Percentiles rank a stretch among this genome's conserved stretches.
These are phyloP conservation scores for Catalaphyllia jardinei DNA, from an alignment of 64 coral and sea anemone species.

Conservation along the genomic window DNA sequence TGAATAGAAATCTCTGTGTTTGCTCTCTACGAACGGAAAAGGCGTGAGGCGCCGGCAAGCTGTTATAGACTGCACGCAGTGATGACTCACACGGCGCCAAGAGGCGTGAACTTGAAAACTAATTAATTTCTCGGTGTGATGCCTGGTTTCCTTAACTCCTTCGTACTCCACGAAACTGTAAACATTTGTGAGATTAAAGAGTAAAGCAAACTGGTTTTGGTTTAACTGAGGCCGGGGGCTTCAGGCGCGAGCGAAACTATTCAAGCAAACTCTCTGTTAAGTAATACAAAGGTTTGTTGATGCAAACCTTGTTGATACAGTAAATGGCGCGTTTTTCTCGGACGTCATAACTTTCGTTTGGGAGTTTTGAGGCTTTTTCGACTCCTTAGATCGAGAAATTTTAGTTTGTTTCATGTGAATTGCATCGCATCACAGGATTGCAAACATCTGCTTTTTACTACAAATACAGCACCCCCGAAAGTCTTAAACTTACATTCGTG, in stretches of 20 bases:
- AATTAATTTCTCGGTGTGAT: conserved; percentile 71
- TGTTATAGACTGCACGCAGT: conserved; percentile 16
- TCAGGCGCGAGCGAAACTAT: conserved; percentile 32
- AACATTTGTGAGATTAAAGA: conserved; percentile 57
- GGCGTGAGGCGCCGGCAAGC: conserved; percentile 48
- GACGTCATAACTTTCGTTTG: neutral
- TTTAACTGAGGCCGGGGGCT: conserved; percentile 20
- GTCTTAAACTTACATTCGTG: neutral
- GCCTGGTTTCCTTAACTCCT: conserved; percentile 32
- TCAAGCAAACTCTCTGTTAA: conserved; percentile 30
- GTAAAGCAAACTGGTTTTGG: conserved; percentile 40
- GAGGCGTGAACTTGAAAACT: conserved; percentile 59
- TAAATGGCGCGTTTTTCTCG: neutral
- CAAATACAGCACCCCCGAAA: neutral
- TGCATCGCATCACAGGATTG: neutral
- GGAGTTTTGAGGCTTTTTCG: neutral
- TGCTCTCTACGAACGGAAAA: conserved; percentile 17
- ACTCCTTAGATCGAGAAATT: neutral
- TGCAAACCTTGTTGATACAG: conserved; percentile 8
- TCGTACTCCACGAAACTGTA: conserved; percentile 40
- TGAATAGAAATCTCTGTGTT: conserved; percentile 24
- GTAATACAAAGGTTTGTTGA: conserved; percentile 20
- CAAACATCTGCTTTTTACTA: conserved; percentile 20
- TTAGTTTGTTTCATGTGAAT: neutral
- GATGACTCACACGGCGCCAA: conserved; percentile 33